Percentiles rank a stretch among this genome's conserved stretches.
Conservation (phyloP, 2,113 vertebrate species). For the Numida meleagris region DNA sequence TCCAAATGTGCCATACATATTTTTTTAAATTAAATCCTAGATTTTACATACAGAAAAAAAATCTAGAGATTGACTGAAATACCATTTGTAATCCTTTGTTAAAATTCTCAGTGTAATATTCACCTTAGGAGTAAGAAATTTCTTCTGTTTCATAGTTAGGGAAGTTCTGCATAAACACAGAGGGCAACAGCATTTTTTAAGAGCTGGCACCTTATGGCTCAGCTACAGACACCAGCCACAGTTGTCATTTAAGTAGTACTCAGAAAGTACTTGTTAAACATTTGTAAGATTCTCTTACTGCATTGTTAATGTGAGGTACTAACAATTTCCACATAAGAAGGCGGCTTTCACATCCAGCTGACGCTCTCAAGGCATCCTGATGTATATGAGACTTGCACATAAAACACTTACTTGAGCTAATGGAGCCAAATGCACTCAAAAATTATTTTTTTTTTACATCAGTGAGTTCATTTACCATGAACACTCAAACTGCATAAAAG, state of each 20-base stretch:
- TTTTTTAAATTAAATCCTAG: neutral
- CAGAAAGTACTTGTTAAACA: neutral
- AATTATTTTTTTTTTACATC: neutral
- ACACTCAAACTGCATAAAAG: neutral
- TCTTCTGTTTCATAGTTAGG: neutral
- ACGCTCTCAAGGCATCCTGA: neutral
- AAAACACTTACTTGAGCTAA: neutral
- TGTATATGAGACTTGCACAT: neutral
- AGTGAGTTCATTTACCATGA: neutral
- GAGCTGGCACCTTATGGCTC: rapidly evolving
- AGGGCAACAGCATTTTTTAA: neutral
- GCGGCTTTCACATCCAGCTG: neutral
- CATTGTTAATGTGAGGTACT: neutral
- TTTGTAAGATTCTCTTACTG: neutral
- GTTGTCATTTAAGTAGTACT: neutral
- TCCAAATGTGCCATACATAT: neutral
- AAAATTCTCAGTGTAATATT: no score
- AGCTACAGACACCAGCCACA: neutral
- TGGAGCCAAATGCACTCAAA: neutral
- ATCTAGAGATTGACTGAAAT: neutral
- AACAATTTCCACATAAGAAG: neutral
- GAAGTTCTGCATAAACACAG: rapidly evolving
- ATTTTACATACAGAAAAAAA: neutral
- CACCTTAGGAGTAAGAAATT: neutral
- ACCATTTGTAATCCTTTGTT: neutral